Percentiles rank a stretch among this genome's conserved stretches.
Evolutionary conservation across 2,113 vertebrate species (phyloP).

Genomic region (Sinocyclocheilus maitianheensis): DNA sequence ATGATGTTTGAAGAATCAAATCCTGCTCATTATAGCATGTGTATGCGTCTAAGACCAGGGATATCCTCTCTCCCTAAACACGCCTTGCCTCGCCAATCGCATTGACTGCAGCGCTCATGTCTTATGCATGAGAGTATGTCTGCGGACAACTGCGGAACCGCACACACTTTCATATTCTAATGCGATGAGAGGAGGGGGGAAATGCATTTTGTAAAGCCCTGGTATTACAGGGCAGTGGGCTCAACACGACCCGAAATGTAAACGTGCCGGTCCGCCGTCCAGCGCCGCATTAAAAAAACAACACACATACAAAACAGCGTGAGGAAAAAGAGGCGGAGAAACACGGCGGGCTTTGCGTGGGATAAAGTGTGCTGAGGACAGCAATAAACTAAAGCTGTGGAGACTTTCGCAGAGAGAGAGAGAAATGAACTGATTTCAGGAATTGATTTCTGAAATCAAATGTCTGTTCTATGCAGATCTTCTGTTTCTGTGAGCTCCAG

Average conservation of each 20-base stretch:
- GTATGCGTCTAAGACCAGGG: slow-evolving; percentile 83
- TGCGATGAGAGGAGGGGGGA: slow-evolving; percentile 83
- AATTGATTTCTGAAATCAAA: slow-evolving; percentile 22
- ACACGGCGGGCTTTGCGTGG: slow-evolving; percentile 86
- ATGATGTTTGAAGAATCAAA: slow-evolving; percentile 88
- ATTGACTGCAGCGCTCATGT: slow-evolving; percentile 93
- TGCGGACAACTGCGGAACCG: slow-evolving; percentile 86
- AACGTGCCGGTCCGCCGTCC: slow-evolving; percentile 81
- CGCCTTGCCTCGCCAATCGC: slow-evolving; percentile 79
- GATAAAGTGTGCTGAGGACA: slow-evolving; percentile 97
- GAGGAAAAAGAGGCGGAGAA: slow-evolving; percentile 54
- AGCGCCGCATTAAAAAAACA: slow-evolving; percentile 71
- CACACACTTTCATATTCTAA: slow-evolving; percentile 99
- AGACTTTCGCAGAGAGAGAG: slow-evolving; percentile 61
- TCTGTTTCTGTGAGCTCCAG: neutral
- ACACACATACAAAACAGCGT: slow-evolving; percentile 71
- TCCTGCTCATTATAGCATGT: slow-evolving; percentile 87
- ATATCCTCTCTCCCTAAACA: slow-evolving; percentile 91
- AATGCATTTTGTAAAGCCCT: slow-evolving; percentile 98
- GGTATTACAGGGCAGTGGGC: slow-evolving; percentile 94
- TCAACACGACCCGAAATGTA: slow-evolving; percentile 91
- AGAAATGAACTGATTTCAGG: neutral
- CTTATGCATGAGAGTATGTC: slow-evolving; percentile 91
- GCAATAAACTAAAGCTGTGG: slow-evolving; percentile 87
- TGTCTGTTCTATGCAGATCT: neutral